Evolutionary conservation across 1,140 invertebrate genomes (phyloP).

Genomic region (Capitella teleta): DNA sequence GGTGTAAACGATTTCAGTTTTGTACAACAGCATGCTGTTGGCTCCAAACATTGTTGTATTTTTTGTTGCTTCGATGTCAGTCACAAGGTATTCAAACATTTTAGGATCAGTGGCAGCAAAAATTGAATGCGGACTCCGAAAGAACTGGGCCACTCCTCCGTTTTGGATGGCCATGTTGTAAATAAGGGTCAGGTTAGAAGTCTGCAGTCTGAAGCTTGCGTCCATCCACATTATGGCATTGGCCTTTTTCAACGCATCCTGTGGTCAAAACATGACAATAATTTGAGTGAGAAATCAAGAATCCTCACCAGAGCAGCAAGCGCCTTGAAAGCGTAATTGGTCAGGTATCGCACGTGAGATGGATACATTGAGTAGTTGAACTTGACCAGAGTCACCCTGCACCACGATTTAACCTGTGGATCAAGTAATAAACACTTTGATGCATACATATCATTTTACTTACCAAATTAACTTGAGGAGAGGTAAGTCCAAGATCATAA

Average conservation of each 20-base stretch:
- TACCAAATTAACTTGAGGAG: too few relatives aligned
- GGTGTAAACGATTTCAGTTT: neutral
- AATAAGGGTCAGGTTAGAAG: neutral
- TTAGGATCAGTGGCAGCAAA: neutral
- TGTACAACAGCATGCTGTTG: neutral
- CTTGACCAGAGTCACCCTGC: too few relatives aligned
- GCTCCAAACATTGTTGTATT: neutral
- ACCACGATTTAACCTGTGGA: too few relatives aligned
- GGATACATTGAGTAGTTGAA: too few relatives aligned
- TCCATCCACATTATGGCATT: neutral
- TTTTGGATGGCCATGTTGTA: neutral
- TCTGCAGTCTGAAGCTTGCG: neutral
- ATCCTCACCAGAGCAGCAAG: too few relatives aligned
- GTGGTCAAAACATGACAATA: neutral
- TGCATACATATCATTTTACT: too few relatives aligned
- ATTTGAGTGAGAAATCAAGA: too few relatives aligned
- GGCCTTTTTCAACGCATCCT: neutral
- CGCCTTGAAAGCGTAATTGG: too few relatives aligned
- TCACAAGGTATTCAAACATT: neutral
- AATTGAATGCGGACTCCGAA: neutral
- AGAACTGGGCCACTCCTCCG: neutral
- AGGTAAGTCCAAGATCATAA: too few relatives aligned
- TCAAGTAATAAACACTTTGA: too few relatives aligned
- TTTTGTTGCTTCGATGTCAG: conserved; percentile 1
- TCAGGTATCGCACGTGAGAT: too few relatives aligned